Evolutionary conservation across 2,797 vertebrate species (phyloP), one percentile per base, ranked within the genome.

Genomic region (Hapalemur alaotrensis): DNA sequence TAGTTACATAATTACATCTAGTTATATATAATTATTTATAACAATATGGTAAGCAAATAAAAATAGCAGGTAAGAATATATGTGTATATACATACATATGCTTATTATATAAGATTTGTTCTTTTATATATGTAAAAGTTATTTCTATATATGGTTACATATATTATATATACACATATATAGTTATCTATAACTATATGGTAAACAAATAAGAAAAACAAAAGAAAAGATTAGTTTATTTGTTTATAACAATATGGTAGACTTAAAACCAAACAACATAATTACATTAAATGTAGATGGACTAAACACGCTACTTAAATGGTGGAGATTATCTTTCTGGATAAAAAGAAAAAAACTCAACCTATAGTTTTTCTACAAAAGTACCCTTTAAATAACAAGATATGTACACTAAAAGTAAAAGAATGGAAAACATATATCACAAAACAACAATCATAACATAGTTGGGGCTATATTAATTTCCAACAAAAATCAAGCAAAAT

Each of bases 401-500:
- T 30, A 89, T 8, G 0, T 22, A 85, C 8, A 5, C 28, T 79
- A 90, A 90, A 92, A 15, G 8, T 79, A 69, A 92, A 86, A 92
- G 10, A 89, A 61, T 50, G 25, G 23, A 95, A 86, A 94, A 84
- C 35, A 48, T 57, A 5, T 43, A 57, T 14, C 5, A 43, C 7
- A 95, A 75, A 93, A 79, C 17, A 91, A 57, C 43, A 91, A 43
- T 65, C n/a, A 78, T 28, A 89, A 86, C 23, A 81, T 82, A 69
- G 5, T 57, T 50, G 4, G 10, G 14, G 20, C 30, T 92, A 48
- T 57, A 72, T 54, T 82, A 78, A n/a, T 82, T 86, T 82, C 28
- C 84, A 93, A 17, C 20, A 89, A 84, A 46, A 50, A n/a, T 76
- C 50, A 43, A 43, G 48, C 67, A 67, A 79, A 84, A 57, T 48